Evolutionary conservation across 2,797 vertebrate species (phyloP).

Genomic region (Vespertilio murinus): DNA sequence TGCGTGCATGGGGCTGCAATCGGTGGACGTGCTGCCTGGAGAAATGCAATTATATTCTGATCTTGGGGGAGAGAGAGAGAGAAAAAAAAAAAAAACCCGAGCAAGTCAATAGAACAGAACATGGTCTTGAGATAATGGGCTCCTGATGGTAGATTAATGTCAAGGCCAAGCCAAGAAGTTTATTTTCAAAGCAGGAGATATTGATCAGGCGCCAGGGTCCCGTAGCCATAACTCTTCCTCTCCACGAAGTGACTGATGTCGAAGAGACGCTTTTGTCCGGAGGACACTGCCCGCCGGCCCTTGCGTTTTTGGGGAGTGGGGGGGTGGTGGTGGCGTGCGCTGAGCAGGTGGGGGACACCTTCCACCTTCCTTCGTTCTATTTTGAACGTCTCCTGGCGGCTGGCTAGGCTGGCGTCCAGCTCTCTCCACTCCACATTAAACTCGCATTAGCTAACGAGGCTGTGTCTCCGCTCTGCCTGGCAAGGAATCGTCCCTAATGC

Average conservation of each 20-base stretch:
- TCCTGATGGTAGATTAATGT: slow-evolving; percentile 70
- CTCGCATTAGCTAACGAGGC: slow-evolving; percentile 4
- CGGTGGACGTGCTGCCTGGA: slow-evolving; percentile 64
- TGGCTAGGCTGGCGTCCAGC: slow-evolving; percentile 23
- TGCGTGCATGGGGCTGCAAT: slow-evolving; percentile 32
- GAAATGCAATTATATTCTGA: slow-evolving; percentile 69
- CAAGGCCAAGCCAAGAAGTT: slow-evolving; percentile 73
- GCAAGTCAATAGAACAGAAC: slow-evolving; percentile 71
- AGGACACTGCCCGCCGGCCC: background rate
- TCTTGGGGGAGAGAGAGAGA: background rate
- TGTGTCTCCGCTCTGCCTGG: background rate
- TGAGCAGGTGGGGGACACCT: background rate
- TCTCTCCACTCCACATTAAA: background rate
- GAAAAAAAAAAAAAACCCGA: slow-evolving; percentile 65
- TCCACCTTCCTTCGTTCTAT: background rate
- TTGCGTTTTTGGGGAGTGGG: background rate
- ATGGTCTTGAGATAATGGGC: slow-evolving; percentile 67
- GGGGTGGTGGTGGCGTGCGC: rapidly evolving
- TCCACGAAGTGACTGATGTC: slow-evolving; percentile 33
- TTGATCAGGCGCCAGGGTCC: slow-evolving; percentile 64
- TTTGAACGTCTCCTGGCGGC: background rate
- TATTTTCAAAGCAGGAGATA: slow-evolving; percentile 69
- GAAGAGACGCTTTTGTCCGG: background rate
- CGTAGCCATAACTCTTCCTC: slow-evolving; percentile 71
- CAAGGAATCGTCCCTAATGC: background rate